Evolutionary conservation across 1,140 invertebrate species (phyloP), one percentile per base, ranked within the genome.

Genomic region (Helicoverpa zea): DNA sequence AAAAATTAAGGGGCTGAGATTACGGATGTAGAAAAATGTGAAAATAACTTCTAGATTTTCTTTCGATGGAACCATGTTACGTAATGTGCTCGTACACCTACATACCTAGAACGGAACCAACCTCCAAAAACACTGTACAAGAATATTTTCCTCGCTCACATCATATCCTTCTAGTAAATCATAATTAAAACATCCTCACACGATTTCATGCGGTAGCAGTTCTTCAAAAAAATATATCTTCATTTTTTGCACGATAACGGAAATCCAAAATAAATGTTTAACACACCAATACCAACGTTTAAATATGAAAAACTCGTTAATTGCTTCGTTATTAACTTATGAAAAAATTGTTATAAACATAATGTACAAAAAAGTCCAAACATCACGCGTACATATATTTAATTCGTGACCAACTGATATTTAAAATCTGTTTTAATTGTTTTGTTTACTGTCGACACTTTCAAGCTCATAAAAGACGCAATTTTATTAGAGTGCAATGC

Each of bases 261-360:
- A 70, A 70, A 70, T 29, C 66, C 23, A 29, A 64, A 64, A 63
- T 63, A 63, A 68, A 70, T 70, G 66, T 51, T 70, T 70, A 3
- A 9, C 23, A 23, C 47, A 70, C 47, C 49, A 70, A 70, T 14
- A 1, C 49, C 23, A 1, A 18, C 35, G 43, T 66, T 66, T 29
- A 70, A 12, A 70, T 14, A 70, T 52, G 23, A 72, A 72, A 72
- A 72, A 9, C 68, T 52, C 23, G 68, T 52, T 72, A 72, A 72
- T 72, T 14, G 18, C 49, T 29, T 11, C 54, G 13, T 72, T 72
- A 54, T 72, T 54, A 72, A 70, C 43, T 68, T 63, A 59, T 23
- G 18, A 43, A 16, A 51, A 51, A 51, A 70, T 4, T 1, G 29
- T 30, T 12, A 72, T 54, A 72, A 72, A 72, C 14, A 18, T 30